Evolutionary conservation across 2,797 vertebrate species (phyloP).

Genomic region (Chrosomus eos): DNA sequence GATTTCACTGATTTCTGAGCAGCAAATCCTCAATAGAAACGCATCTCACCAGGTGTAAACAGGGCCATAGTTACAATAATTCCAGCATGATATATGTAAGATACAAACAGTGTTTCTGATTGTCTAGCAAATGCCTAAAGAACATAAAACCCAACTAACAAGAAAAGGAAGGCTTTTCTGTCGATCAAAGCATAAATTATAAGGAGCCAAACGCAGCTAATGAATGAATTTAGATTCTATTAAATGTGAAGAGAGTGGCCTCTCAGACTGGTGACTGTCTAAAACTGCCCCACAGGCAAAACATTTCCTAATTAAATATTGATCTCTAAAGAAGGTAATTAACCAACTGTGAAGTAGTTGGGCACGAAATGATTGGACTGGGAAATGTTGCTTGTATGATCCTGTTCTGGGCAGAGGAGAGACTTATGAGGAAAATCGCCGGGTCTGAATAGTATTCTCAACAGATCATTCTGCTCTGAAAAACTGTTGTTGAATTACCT

Average conservation of each 20-base stretch:
- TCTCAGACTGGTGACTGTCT: constrained; percentile 16
- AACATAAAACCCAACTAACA: constrained; percentile 21
- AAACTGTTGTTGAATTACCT: neutral
- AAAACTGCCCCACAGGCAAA: constrained; percentile 27
- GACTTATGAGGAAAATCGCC: neutral
- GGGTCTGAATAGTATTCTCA: neutral
- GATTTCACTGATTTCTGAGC: neutral
- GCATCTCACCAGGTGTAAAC: no score
- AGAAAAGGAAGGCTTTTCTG: neutral
- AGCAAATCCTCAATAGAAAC: neutral
- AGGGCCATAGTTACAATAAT: neutral
- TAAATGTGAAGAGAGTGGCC: constrained; percentile 20
- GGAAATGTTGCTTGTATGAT: constrained; percentile 37
- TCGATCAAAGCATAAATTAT: constrained; percentile 4
- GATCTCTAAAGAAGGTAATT: constrained; percentile 50
- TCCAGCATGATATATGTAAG: neutral
- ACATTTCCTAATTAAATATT: constrained; percentile 54
- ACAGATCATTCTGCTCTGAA: constrained; percentile 4
- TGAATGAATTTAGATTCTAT: constrained; percentile 25
- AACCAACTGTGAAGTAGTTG: constrained; percentile 40
- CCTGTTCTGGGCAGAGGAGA: constrained; percentile 12
- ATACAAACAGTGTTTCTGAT: neutral
- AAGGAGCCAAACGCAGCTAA: constrained; percentile 15
- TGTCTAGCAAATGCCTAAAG: neutral
- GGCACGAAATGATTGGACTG: constrained; percentile 26